Evolutionary conservation across 2,113 vertebrate genomes (phyloP), one percentile per base, ranked within the genome.

Genomic region (Hyperoodon ampullatus): DNA sequence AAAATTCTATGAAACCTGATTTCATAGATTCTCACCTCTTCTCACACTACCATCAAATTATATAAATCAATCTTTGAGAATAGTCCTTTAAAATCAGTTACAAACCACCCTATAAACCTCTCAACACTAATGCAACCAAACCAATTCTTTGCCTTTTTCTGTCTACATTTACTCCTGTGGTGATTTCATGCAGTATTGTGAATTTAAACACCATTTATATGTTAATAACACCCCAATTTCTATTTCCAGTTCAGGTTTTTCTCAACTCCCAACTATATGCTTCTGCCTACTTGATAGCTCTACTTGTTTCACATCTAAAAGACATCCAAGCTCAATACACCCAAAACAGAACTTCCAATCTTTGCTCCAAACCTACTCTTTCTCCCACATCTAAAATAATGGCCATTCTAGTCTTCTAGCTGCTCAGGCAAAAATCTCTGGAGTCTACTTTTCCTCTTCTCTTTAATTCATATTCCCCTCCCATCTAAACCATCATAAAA

Each of bases 81-180:
- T 0, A 94, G n/a, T 24, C 50, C 23, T 88, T 83, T 92, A 94
- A 66, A 94, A 70, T 88, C n/a, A 75, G n/a, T 66, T 82, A n/a
- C 53, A 88, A 60, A 60, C 39, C 47, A 86, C 30, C 65, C 11
- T 85, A 39, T 68, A 61, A 93, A 61, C 26, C 21, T 91, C 74
- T 88, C 66, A 88, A 61, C 39, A 58, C 35, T 33, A 93, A 35
- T 65, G 19, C 5, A 84, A 42, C 42, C 30, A 68, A 42, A 3
- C 68, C n/a, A 58, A 58, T 16, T 24, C 21, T 82, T 72, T 50
- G 53, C 33, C 12, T 71, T 75, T 47, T 85, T 68, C 93, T 53
- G 21, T 70, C 61, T 81, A 66, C 13, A 63, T 30, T 85, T 86
- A 94, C 26, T 44, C 14, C 24, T 24, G n/a, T 18, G 26, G 47